Conservation (phyloP, 2,888 invertebrate genomes). For the Acronicta aceris region DNA sequence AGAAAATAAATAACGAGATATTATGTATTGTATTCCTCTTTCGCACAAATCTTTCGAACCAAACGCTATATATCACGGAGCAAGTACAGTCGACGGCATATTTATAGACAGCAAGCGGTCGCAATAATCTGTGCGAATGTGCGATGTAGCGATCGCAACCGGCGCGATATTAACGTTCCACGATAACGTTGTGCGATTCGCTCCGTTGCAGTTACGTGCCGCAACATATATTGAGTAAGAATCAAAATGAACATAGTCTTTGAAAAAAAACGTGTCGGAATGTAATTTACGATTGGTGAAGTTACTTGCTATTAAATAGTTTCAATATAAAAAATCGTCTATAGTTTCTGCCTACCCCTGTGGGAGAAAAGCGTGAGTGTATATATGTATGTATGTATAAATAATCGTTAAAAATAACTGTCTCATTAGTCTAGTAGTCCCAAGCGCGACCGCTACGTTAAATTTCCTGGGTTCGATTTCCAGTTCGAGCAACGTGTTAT, state of each 20-base stretch:
- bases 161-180: conserved; percentile 34
- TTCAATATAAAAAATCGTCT: too few species aligned
- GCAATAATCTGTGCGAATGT: conserved; percentile 49
- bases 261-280: conserved; percentile 6
- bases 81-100: conserved; percentile 47
- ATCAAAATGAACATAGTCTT: conserved; percentile 18
- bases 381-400: too few species aligned
- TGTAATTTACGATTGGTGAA: background rate
- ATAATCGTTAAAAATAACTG: too few species aligned
- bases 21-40: conserved; percentile 45
- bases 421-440: too few species aligned
- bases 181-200: conserved; percentile 35
- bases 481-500: too few species aligned
- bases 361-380: too few species aligned
- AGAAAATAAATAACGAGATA: conserved; percentile 40
- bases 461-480: too few species aligned
- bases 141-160: conserved; percentile 35
- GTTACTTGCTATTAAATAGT: too few species aligned
- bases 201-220: conserved; percentile 40
- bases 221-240: conserved; percentile 36
- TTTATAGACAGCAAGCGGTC: conserved; percentile 47
- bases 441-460: too few species aligned
- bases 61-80: conserved; percentile 44
- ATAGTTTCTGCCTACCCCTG: too few species aligned
- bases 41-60: conserved; percentile 45